A percentile compares a stretch with the other conserved stretches of the same genome.
phyloP scores from a whole-genome alignment of 2,113 vertebrate species.

The Tetrao urogallus region DNA sequence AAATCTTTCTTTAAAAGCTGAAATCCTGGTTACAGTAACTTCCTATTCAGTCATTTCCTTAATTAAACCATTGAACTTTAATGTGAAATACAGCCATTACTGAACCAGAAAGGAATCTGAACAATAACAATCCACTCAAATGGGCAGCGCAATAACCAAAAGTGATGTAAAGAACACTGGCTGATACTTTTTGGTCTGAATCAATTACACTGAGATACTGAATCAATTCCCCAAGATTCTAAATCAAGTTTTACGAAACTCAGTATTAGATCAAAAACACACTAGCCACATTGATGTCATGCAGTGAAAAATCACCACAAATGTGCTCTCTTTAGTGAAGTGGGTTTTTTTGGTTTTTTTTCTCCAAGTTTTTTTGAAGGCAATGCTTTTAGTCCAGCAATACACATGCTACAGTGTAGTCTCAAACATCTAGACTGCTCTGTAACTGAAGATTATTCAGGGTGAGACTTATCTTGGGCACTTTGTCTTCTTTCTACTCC shows the following conservation, averaged over 20 bases:
- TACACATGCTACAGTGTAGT: not conserved
- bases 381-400: not conserved
- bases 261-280: not conserved
- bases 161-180: conserved; percentile 32
- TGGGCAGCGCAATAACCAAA: conserved; percentile 10
- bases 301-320: not conserved
- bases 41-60: conserved; percentile 78
- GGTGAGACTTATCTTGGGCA: not conserved
- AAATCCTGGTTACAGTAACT: conserved; percentile 69
- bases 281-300: rapidly evolving
- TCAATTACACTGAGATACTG: conserved; percentile 15
- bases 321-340: not conserved
- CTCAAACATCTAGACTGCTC: not conserved
- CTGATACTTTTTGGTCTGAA: conserved; percentile 68
- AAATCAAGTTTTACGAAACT: not conserved
- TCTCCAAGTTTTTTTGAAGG: not conserved
- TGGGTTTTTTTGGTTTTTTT: not conserved
- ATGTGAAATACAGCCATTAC: conserved; percentile 69
- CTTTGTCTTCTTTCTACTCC: not conserved
- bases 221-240: not conserved
- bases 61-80: conserved; percentile 72
- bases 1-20: conserved; percentile 70
- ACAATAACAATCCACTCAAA: conserved; percentile 58
- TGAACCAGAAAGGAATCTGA: conserved; percentile 69
- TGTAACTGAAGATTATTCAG: not conserved